These are phyloP conservation scores for Dryobotodes eremita DNA, from an alignment of 2,888 invertebrate species.

Conservation along the genomic window DNA sequence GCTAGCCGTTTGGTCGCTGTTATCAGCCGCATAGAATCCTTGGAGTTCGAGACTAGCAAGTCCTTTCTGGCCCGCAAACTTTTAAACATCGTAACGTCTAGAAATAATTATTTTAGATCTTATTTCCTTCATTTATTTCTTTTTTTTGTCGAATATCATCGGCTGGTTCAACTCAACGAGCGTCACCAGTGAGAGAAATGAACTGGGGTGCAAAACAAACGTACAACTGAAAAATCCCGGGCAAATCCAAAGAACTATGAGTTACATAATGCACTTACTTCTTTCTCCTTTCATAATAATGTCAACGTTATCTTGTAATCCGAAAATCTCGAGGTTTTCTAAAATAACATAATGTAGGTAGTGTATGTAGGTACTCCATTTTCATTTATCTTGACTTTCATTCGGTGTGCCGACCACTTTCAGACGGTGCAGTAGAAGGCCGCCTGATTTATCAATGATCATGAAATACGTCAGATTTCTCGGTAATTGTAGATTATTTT, in stretches of 20 bases:
- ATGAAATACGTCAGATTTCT: not conserved
- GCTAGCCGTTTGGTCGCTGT: too few species aligned
- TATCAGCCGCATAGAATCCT: too few species aligned
- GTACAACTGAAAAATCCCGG: not conserved
- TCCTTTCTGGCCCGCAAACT: too few species aligned
- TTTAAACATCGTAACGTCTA: too few species aligned
- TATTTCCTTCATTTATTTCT: too few species aligned
- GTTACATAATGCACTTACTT: too few species aligned
- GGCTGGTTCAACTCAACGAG: not conserved
- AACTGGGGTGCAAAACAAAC: not conserved
- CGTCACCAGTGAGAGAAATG: not conserved
- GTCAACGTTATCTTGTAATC: conserved; percentile 33
- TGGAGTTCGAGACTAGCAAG: too few species aligned
- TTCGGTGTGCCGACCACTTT: conserved; percentile 15
- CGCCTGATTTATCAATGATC: conserved; percentile 13
- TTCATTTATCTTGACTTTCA: conserved; percentile 34
- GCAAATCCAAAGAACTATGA: not conserved
- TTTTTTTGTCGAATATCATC: too few species aligned
- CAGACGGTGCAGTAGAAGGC: not conserved
- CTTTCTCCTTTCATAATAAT: not conserved
- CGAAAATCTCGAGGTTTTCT: not conserved
- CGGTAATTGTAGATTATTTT: conserved; percentile 17
- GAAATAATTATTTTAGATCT: too few species aligned
- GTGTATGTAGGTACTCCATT: not conserved
- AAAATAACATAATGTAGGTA: not conserved